Evolutionary conservation across 2,113 vertebrate genomes (phyloP).

Genomic region (Eolophus roseicapilla): DNA sequence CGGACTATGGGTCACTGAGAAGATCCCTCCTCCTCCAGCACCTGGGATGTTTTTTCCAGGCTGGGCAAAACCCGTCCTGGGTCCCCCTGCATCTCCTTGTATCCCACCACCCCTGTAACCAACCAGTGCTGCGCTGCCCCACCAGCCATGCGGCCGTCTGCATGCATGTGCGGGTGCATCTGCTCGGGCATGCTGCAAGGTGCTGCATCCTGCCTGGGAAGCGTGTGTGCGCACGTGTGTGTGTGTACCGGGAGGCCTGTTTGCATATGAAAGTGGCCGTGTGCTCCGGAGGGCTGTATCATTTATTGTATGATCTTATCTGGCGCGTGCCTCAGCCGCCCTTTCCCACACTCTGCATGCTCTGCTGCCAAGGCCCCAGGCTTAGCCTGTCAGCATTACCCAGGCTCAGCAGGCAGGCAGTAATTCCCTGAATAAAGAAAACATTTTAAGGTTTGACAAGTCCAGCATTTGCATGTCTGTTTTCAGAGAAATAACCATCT

Average conservation of each 20-base stretch:
- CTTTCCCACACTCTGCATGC: slow-evolving; percentile 86
- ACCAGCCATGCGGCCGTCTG: background rate
- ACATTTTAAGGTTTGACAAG: slow-evolving; percentile 74
- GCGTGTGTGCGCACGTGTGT: background rate
- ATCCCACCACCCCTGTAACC: background rate
- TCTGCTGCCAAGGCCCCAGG: slow-evolving; percentile 73
- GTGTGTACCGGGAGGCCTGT: slow-evolving; percentile 75
- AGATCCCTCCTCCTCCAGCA: background rate
- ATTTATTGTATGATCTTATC: slow-evolving; percentile 79
- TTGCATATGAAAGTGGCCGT: slow-evolving; percentile 80
- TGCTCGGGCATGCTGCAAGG: background rate
- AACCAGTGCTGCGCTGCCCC: background rate
- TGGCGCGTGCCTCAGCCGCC: slow-evolving; percentile 83
- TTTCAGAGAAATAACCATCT: slow-evolving; percentile 83
- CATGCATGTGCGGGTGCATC: accelerated
- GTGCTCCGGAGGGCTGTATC: slow-evolving; percentile 66
- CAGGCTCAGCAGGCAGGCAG: slow-evolving; percentile 85
- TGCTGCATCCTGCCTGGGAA: slow-evolving; percentile 1
- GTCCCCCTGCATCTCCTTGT: background rate
- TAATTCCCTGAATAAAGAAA: slow-evolving; percentile 79
- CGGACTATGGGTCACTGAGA: background rate
- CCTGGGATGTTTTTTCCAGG: accelerated
- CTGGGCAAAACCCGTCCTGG: background rate
- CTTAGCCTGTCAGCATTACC: slow-evolving; percentile 78
- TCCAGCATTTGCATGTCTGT: slow-evolving; percentile 77